These are phyloP conservation scores for Sapajus apella DNA, from an alignment of 2,113 vertebrate genomes.

Conservation along the genomic window DNA sequence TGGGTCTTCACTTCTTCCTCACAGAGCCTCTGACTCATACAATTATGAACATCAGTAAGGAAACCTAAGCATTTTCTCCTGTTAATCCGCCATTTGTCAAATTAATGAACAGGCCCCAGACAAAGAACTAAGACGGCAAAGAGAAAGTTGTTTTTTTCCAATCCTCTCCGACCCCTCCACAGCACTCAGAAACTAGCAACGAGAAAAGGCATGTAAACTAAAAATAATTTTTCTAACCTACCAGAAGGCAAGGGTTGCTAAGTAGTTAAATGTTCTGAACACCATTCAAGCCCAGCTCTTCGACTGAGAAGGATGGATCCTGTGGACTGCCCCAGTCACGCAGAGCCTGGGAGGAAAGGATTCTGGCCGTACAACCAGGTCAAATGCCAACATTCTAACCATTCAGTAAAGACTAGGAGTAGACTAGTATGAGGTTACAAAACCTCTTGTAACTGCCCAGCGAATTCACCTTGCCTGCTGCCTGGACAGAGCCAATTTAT, in stretches of 20 bases:
- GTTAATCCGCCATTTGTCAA: neutral
- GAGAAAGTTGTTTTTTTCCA: neutral
- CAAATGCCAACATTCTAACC: neutral
- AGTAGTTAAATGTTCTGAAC: neutral
- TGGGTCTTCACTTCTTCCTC: neutral
- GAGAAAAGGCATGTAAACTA: neutral
- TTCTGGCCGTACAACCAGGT: neutral
- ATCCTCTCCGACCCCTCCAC: no score
- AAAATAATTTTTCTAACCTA: no score
- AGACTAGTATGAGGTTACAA: neutral
- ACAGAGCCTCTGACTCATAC: neutral
- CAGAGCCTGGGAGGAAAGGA: fast-evolving
- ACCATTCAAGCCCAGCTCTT: no score
- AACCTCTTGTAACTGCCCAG: neutral
- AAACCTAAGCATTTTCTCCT: neutral
- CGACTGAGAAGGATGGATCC: fast-evolving
- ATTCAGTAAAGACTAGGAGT: neutral
- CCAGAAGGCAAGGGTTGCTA: no score
- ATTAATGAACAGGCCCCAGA: neutral
- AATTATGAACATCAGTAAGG: neutral
- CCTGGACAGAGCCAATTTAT: no score
- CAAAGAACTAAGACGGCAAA: neutral
- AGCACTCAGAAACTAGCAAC: neutral
- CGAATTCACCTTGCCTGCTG: no score
- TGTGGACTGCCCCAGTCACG: fast-evolving